phyloP scores from a whole-genome alignment of 2,113 vertebrate genomes.

The Oreocharis arfaki region DNA sequence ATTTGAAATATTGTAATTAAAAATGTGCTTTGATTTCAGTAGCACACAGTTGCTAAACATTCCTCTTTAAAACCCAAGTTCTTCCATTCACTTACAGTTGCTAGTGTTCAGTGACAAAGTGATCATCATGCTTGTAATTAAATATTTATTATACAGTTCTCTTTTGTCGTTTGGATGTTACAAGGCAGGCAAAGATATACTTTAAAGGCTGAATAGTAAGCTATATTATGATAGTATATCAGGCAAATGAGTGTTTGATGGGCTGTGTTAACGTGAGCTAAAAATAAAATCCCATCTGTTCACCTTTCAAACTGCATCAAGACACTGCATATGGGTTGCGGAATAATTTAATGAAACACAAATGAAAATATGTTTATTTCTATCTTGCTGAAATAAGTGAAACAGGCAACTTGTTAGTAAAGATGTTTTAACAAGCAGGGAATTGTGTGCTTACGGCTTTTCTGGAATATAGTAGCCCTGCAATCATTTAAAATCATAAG shows the following conservation, averaged over 20 bases:
- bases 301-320: slow-evolving; percentile 71
- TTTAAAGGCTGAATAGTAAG: slow-evolving; percentile 62
- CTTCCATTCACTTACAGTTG: slow-evolving; percentile 8
- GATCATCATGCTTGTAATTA: slow-evolving; percentile 43
- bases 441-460: background rate
- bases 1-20: background rate
- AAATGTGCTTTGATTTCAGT: background rate
- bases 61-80: background rate
- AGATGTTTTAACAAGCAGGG: slow-evolving; percentile 43
- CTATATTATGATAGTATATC: slow-evolving; percentile 66
- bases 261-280: slow-evolving; percentile 70
- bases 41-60: background rate
- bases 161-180: slow-evolving; percentile 59
- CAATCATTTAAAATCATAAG: background rate
- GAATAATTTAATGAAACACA: slow-evolving; percentile 64
- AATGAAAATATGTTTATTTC: slow-evolving; percentile 67
- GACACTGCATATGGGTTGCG: slow-evolving; percentile 34
- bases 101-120: slow-evolving; percentile 8
- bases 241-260: slow-evolving; percentile 71
- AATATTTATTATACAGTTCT: slow-evolving; percentile 55
- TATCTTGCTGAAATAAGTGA: slow-evolving; percentile 26
- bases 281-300: slow-evolving; percentile 81
- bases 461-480: background rate
- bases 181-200: slow-evolving; percentile 36
- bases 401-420: slow-evolving; percentile 44